phyloP scores from a whole-genome alignment of 2,888 invertebrate species.

The Conops quadrifasciatus region DNA sequence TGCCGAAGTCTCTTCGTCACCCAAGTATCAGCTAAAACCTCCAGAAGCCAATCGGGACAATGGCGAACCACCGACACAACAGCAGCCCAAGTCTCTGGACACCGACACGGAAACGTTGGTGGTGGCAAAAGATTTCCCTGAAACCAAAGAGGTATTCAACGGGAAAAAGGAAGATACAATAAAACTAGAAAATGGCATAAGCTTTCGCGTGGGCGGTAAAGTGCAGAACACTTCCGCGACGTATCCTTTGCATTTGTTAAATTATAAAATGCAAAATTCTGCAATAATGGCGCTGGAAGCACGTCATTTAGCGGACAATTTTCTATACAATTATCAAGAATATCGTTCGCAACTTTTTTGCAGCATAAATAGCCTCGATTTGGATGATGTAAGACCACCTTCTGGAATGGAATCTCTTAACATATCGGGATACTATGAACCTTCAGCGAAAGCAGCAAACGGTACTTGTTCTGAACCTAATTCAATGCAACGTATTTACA shows the following conservation, averaged over 20 bases:
- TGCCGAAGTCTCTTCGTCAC: constrained; percentile 59
- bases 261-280: constrained; percentile 72
- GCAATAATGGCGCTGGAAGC: constrained; percentile 80
- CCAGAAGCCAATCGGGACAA: constrained; percentile 37
- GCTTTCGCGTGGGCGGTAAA: constrained; percentile 61
- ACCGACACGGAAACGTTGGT: constrained; percentile 57
- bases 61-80: constrained; percentile 41
- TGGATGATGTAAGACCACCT: constrained; percentile 80
- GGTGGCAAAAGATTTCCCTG: constrained; percentile 39
- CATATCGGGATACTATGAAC: constrained; percentile 68
- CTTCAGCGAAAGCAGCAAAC: constrained; percentile 23
- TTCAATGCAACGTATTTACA: constrained; percentile 45
- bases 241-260: constrained; percentile 61
- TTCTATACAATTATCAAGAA: constrained; percentile 55
- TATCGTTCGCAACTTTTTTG: constrained; percentile 66
- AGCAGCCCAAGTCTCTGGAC: constrained; percentile 56
- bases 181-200: constrained; percentile 45
- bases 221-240: constrained; percentile 54
- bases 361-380: constrained; percentile 73
- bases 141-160: neutral
- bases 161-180: neutral
- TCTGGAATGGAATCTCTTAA: constrained; percentile 78
- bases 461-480: constrained; percentile 47
- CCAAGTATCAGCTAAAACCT: constrained; percentile 51
- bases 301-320: constrained; percentile 72